Evolutionary conservation across 1,140 invertebrate genomes (phyloP).

Genomic region (Bombus polaris): DNA sequence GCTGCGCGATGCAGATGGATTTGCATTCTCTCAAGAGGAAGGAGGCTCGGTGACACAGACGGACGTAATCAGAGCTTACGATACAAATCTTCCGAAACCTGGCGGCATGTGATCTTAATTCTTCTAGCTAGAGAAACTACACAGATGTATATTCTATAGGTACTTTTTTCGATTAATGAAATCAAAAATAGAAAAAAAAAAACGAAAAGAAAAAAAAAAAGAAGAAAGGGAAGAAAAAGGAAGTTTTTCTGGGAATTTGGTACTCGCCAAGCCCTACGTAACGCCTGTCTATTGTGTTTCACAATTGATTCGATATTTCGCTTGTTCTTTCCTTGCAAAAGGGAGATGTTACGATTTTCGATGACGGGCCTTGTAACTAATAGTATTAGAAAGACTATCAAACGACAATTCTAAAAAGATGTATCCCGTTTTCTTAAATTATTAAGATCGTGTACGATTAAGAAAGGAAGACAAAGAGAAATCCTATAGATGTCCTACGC

Average conservation of each 20-base stretch:
- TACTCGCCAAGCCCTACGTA: conserved; percentile 33
- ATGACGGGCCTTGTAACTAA: conserved; percentile 27
- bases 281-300: conserved; percentile 38
- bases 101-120: conserved; percentile 86
- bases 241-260: neutral
- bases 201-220: too few relatives aligned
- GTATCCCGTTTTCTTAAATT: conserved; percentile 15
- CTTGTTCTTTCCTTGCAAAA: neutral
- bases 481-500: neutral
- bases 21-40: conserved; percentile 99
- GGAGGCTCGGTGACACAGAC: conserved; percentile 96
- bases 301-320: conserved; percentile 16
- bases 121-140: conserved; percentile 31
- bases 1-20: conserved; percentile 90
- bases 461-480: neutral
- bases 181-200: neutral
- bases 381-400: conserved; percentile 53
- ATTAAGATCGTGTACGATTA: neutral
- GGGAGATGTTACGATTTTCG: neutral
- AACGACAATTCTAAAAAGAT: conserved; percentile 3
- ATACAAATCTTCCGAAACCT: conserved; percentile 93
- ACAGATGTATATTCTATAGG: conserved; percentile 28
- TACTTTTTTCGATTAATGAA: conserved; percentile 24
- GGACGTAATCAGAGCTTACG: conserved; percentile 95
- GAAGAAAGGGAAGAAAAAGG: neutral